phyloP scores from a whole-genome alignment of 92 coral and sea anemone species.

The Heliopora coerulea region DNA sequence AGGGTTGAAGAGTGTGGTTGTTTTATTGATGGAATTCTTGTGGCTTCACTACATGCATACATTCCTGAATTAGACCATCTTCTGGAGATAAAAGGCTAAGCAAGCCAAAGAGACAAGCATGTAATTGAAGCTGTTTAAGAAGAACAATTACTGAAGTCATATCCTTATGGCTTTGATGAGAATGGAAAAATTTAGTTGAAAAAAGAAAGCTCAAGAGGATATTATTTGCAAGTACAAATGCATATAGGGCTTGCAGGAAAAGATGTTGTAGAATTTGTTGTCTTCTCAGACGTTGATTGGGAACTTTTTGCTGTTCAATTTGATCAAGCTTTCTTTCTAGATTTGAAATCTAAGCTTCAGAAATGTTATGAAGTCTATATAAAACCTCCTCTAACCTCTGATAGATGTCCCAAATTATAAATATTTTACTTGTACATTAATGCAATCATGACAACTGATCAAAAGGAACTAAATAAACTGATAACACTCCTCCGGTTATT shows the following conservation, averaged over 20 bases:
- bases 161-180: not conserved
- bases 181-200: conserved; percentile 6
- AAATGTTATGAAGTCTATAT: conserved; percentile 18
- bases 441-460: too few relatives aligned
- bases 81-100: conserved; percentile 15
- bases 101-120: conserved; percentile 2
- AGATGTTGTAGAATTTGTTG: conserved; percentile 11
- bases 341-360: conserved; percentile 16
- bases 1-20: conserved; percentile 30
- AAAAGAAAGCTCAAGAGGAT: not conserved
- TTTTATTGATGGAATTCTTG: conserved; percentile 18
- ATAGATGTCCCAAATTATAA: conserved; percentile 8
- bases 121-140: conserved; percentile 15
- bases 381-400: conserved; percentile 16
- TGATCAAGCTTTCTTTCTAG: conserved; percentile 17
- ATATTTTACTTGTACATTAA: too few relatives aligned
- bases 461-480: not conserved
- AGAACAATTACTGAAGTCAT: conserved; percentile 1
- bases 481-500: not conserved
- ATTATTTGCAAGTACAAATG: conserved; percentile 31
- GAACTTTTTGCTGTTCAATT: conserved; percentile 1
- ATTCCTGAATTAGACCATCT: conserved; percentile 1
- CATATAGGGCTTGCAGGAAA: conserved; percentile 35
- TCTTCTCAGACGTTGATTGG: conserved; percentile 12
- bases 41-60: conserved; percentile 31